Evolutionary conservation across 1,140 invertebrate genomes (phyloP).

Genomic region (Melitaea cinxia): DNA sequence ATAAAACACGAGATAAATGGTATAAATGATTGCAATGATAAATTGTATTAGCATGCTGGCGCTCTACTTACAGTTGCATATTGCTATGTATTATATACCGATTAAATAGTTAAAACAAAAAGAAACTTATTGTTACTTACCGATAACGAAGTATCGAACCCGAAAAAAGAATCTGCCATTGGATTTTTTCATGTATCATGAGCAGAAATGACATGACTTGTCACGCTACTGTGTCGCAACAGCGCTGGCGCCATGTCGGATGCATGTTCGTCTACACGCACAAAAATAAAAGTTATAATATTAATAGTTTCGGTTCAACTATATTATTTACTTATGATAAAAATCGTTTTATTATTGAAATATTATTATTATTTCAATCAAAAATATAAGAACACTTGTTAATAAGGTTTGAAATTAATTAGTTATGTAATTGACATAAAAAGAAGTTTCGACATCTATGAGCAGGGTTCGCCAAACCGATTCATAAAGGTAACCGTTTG

Average conservation of each 20-base stretch:
- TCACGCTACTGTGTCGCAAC: constrained; percentile 80
- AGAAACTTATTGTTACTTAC: constrained; percentile 81
- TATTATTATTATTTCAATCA: too few relatives aligned
- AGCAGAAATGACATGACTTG: constrained; percentile 85
- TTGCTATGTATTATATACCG: constrained; percentile 40
- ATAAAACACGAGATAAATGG: constrained; percentile 35
- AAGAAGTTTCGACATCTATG: too few relatives aligned
- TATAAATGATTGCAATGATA: constrained; percentile 37
- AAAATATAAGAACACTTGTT: too few relatives aligned
- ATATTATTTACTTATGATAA: too few relatives aligned
- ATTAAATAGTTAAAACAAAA: constrained; percentile 32
- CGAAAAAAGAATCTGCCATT: constrained; percentile 93
- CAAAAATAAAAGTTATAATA: too few relatives aligned
- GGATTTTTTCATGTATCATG: constrained; percentile 84
- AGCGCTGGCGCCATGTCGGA: constrained; percentile 72
- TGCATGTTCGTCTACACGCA: constrained; percentile 27
- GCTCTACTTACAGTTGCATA: constrained; percentile 25
- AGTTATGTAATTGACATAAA: too few relatives aligned
- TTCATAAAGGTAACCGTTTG: too few relatives aligned
- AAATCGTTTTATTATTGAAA: too few relatives aligned
- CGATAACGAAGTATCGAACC: constrained; percentile 87
- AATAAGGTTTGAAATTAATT: too few relatives aligned
- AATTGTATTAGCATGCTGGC: constrained; percentile 50
- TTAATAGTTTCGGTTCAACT: too few relatives aligned
- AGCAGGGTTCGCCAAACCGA: too few relatives aligned